A percentile compares a stretch with the other conserved stretches of the same genome.
These are phyloP conservation scores for Diglossa brunneiventris DNA, from an alignment of 2,113 vertebrate species.

Conservation along the genomic window DNA sequence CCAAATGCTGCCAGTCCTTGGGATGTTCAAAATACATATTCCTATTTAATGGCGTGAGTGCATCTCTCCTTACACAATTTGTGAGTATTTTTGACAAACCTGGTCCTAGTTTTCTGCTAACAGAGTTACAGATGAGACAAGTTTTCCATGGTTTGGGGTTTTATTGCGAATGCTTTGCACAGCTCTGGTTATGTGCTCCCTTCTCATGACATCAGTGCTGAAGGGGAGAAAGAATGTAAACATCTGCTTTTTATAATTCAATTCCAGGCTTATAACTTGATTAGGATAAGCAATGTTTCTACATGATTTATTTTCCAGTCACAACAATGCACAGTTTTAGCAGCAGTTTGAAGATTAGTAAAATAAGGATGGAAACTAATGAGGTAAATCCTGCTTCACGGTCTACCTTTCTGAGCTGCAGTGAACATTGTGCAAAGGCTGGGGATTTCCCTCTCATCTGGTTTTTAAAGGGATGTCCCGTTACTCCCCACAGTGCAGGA, in stretches of 20 bases:
- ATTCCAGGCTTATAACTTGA: constrained; percentile 74
- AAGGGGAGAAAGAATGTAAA: constrained; percentile 74
- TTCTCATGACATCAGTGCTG: constrained; percentile 70
- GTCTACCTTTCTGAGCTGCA: not conserved
- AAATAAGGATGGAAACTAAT: constrained; percentile 13
- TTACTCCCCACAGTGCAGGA: accelerated
- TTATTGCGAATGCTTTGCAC: constrained; percentile 35
- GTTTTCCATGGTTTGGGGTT: constrained; percentile 60
- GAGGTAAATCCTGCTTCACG: not conserved
- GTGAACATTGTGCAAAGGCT: not conserved
- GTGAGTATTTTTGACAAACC: constrained; percentile 19
- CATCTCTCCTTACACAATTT: not conserved
- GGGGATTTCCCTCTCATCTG: not conserved
- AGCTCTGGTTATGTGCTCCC: constrained; percentile 63
- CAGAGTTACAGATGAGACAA: constrained; percentile 33
- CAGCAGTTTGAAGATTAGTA: constrained; percentile 37
- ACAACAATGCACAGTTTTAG: constrained; percentile 39
- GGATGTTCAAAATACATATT: not conserved
- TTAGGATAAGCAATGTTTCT: constrained; percentile 68
- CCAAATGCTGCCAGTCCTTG: not conserved
- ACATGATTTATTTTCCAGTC: constrained; percentile 76
- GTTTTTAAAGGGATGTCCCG: accelerated
- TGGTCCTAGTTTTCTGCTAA: constrained; percentile 33
- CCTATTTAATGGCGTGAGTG: not conserved
- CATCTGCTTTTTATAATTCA: constrained; percentile 80